These are phyloP conservation scores for Pseudomyrmex cubaensis DNA, from an alignment of 1,140 invertebrate species.

Conservation along the genomic window DNA sequence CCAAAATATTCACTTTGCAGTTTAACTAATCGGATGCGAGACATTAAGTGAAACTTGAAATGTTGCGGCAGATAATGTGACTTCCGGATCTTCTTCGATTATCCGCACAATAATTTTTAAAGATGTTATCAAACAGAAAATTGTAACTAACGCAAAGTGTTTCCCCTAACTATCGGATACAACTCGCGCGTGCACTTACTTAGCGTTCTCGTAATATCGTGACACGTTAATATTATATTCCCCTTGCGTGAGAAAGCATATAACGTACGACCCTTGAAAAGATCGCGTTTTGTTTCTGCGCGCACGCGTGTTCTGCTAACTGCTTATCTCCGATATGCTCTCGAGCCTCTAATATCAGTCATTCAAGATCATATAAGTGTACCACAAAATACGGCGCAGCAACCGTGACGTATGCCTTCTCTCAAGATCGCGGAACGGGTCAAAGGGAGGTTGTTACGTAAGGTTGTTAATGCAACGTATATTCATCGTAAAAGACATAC, in stretches of 20 bases:
- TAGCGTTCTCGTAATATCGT: slow-evolving; percentile 3
- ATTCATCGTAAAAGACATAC: neutral
- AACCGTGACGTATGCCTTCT: neutral
- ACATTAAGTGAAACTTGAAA: neutral
- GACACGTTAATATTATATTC: slow-evolving; percentile 17
- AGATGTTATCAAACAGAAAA: neutral
- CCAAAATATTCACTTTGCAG: neutral
- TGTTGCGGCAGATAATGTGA: slow-evolving; percentile 4
- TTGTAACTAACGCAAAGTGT: neutral
- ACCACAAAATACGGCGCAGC: neutral
- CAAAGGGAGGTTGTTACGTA: neutral
- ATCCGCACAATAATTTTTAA: neutral
- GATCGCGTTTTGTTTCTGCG: neutral
- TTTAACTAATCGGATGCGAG: neutral
- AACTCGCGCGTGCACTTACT: neutral
- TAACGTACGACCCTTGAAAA: neutral
- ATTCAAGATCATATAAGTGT: neutral
- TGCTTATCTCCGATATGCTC: no score
- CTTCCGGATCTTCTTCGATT: slow-evolving; percentile 28
- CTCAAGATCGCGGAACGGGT: neutral
- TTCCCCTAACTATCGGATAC: neutral
- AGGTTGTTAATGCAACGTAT: neutral
- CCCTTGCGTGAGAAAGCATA: neutral
- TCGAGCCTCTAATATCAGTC: neutral
- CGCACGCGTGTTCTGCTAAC: no score